Base-by-base conservation (phyloP, 2,113 vertebrate species). In the Hucho hucho region DNA sequence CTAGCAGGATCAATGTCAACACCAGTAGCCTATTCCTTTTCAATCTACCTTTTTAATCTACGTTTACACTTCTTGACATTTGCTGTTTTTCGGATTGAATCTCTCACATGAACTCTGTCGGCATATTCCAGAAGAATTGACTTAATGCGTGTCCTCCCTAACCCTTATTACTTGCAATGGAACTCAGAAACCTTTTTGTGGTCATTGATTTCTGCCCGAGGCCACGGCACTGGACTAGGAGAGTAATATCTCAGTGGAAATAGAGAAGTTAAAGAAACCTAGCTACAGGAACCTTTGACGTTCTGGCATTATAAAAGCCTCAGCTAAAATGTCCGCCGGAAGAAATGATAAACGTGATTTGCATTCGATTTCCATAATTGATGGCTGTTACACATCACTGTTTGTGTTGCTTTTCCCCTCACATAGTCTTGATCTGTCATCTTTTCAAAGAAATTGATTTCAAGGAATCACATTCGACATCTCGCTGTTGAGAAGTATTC, bases 151-250 rank as follows among this genome's bases (percentile, higher is more conserved):
- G 86, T 75, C 89, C 89, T 90, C 80, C 26, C 64, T 89, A 87
- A 90, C 89, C 91, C 89, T 88, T 89, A 91, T 89, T 88, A 89
- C 87, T 93, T 79, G 81, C 81, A 82, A 80, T 81, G 74, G 84
- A 87, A 89, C 64, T 89, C 78, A 81, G 77, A 86, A 85, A 89
- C 83, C 83, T 89, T 87, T 89, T 88, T 89, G 86, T 74, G 82
- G 91, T 86, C 92, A 90, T 90, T 91, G 90, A 91, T 92, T 92
- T 90, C 81, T 81, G 91, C 91, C 90, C 46, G 47, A 70, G 83
- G 90, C 85, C 69, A 83, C 43, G 25, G 71, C 47, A 81, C 72
- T 87, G 87, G 91, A 90, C 89, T 87, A 77, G 74, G 77, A 80
- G 81, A 78, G 72, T 75, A 77, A 53, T 79, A 87, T 89, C 87